Conservation (phyloP, 2,113 vertebrate species). For the Aplodontia rufa region DNA sequence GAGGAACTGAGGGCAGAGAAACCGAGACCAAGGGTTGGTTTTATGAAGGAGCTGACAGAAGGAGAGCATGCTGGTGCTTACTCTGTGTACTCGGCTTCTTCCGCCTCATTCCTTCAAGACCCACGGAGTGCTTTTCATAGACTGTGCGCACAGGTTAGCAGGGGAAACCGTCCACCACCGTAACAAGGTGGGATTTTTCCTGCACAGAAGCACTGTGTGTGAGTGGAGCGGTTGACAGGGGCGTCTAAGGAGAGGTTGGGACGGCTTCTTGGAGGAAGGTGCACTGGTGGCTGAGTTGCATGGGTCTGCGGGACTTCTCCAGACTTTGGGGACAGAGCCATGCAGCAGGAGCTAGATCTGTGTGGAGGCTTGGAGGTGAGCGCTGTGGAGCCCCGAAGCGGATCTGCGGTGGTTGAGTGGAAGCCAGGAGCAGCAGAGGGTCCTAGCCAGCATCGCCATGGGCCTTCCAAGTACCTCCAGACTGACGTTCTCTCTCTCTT, state of each 20-base stretch:
- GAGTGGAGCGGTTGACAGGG: neutral
- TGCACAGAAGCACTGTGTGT: rapidly evolving
- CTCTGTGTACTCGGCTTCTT: constrained; percentile 35
- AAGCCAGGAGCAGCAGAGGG: too few species aligned
- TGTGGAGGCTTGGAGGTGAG: too few species aligned
- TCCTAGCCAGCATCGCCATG: neutral
- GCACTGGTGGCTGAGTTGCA: neutral
- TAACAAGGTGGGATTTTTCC: neutral
- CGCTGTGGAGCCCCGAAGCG: rapidly evolving
- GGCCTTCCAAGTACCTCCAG: neutral
- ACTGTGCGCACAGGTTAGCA: neutral
- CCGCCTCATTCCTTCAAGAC: neutral
- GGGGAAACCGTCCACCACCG: neutral
- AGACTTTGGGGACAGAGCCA: too few species aligned
- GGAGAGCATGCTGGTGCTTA: neutral
- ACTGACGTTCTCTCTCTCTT: too few species aligned
- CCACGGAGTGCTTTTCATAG: neutral
- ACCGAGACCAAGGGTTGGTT: neutral
- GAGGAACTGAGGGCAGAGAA: neutral
- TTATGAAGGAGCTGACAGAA: constrained; percentile 21
- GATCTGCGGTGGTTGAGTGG: too few species aligned
- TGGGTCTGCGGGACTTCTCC: neutral
- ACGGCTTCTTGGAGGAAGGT: neutral
- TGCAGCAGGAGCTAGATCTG: neutral
- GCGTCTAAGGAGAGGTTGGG: neutral